These are phyloP conservation scores for Acronicta aceris DNA, from an alignment of 2,888 invertebrate genomes.

Conservation along the genomic window DNA sequence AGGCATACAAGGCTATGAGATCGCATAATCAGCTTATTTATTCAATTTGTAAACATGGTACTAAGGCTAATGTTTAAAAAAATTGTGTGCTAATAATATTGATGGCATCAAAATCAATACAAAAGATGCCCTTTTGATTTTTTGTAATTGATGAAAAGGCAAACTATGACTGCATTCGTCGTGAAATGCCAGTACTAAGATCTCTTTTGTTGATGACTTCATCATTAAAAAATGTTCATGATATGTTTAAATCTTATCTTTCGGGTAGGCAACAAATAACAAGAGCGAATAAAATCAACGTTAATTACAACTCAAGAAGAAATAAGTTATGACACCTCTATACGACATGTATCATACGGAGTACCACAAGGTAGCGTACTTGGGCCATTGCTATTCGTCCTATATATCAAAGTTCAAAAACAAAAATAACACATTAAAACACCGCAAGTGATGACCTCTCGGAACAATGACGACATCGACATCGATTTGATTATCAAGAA, in stretches of 20 bases:
- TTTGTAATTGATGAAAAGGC: constrained; percentile 2
- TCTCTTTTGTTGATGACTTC: constrained; percentile 41
- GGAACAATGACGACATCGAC: constrained; percentile 27
- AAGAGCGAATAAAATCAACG: no score
- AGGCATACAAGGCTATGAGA: constrained; percentile 28
- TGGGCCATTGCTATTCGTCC: no score
- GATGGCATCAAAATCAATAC: neutral
- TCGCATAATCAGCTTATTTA: constrained; percentile 16
- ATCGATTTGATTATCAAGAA: constrained; percentile 17
- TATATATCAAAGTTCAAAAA: constrained; percentile 48
- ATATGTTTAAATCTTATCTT: no score
- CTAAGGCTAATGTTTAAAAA: neutral
- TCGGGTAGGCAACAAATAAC: no score
- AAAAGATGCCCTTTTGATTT: constrained; percentile 12
- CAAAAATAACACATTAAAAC: constrained; percentile 28
- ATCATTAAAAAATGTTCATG: no score
- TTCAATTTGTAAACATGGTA: constrained; percentile 14
- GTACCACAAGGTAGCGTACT: no score
- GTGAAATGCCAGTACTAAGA: constrained; percentile 44
- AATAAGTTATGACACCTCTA: no score
- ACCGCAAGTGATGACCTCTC: constrained; percentile 31
- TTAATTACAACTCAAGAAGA: no score
- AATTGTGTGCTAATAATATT: neutral
- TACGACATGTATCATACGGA: no score
- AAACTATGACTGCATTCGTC: constrained; percentile 12